A percentile compares a stretch with the other conserved stretches of the same genome.
Evolutionary conservation across 2,888 invertebrate species (phyloP).

Genomic region (Steinernema hermaphroditum): DNA sequence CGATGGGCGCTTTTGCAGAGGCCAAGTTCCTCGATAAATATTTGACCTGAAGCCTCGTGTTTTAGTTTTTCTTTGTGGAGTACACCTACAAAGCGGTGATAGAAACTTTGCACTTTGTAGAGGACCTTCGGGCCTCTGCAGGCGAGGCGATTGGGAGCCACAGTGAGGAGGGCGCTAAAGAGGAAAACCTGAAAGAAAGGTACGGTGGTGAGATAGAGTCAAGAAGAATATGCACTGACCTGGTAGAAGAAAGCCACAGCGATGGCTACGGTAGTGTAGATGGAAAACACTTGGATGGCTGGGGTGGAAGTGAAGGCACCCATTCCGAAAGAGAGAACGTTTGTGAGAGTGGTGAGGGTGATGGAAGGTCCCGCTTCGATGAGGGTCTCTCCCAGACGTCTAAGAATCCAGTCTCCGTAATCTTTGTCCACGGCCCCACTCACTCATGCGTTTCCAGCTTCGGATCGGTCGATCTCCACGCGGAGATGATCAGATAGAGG

Average conservation of each 20-base stretch:
- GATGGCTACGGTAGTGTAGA: constrained; percentile 29
- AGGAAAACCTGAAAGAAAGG: constrained; percentile 6
- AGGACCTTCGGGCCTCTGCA: neutral
- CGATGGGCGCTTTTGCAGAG: neutral
- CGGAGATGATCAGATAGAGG: neutral
- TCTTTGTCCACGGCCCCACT: neutral
- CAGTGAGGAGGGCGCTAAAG: neutral
- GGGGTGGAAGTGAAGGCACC: constrained; percentile 65
- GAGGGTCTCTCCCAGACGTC: constrained; percentile 53
- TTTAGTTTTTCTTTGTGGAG: no score
- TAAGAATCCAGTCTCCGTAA: neutral
- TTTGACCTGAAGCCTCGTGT: neutral
- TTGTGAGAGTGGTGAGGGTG: constrained; percentile 65
- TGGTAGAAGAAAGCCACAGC: constrained; percentile 15
- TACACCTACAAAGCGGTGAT: neutral
- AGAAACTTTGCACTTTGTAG: neutral
- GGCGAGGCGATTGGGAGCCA: constrained; percentile 6
- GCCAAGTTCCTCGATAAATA: neutral
- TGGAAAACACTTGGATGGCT: constrained; percentile 18
- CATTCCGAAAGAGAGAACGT: constrained; percentile 64
- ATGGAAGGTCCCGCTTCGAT: constrained; percentile 64
- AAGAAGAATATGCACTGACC: neutral
- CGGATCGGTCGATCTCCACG: neutral
- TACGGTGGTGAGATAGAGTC: neutral
- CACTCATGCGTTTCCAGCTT: neutral